phyloP scores from a whole-genome alignment of 2,888 invertebrate genomes.

The Maniola hyperantus region DNA sequence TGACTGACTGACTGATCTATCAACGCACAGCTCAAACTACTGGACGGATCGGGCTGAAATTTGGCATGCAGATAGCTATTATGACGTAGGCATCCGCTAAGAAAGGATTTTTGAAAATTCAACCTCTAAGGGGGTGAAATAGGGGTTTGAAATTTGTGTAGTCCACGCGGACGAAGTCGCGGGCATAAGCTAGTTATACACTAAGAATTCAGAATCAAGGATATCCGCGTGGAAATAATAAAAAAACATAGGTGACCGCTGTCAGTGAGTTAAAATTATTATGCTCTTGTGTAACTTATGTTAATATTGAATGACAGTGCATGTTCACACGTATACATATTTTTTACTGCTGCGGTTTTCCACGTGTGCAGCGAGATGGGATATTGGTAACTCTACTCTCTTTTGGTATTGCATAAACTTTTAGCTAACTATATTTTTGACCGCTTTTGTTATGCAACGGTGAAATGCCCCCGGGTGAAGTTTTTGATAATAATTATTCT shows the following conservation, averaged over 20 bases:
- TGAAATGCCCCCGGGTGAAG: not conserved
- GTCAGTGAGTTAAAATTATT: not conserved
- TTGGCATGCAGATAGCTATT: too few species aligned
- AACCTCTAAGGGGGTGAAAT: too few species aligned
- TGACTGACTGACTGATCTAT: too few species aligned
- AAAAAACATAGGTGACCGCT: not conserved
- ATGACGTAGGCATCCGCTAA: too few species aligned
- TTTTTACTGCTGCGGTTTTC: slow-evolving; percentile 2
- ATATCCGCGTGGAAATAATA: slow-evolving; percentile 4
- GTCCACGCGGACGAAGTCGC: too few species aligned
- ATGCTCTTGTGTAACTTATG: not conserved
- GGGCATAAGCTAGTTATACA: too few species aligned
- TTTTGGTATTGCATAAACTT: not conserved
- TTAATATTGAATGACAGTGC: slow-evolving; percentile 3
- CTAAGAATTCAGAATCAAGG: not conserved
- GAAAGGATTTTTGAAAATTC: too few species aligned
- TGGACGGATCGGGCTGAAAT: too few species aligned
- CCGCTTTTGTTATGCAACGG: not conserved
- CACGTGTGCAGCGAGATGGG: slow-evolving; percentile 1
- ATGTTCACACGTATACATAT: not conserved
- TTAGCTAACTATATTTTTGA: not conserved
- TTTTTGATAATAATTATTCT: not conserved
- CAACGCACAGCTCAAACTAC: too few species aligned
- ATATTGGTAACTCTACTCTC: not conserved
- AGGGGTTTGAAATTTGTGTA: too few species aligned